phyloP scores from a whole-genome alignment of 2,113 vertebrate genomes.

The Laticauda laticaudata region DNA sequence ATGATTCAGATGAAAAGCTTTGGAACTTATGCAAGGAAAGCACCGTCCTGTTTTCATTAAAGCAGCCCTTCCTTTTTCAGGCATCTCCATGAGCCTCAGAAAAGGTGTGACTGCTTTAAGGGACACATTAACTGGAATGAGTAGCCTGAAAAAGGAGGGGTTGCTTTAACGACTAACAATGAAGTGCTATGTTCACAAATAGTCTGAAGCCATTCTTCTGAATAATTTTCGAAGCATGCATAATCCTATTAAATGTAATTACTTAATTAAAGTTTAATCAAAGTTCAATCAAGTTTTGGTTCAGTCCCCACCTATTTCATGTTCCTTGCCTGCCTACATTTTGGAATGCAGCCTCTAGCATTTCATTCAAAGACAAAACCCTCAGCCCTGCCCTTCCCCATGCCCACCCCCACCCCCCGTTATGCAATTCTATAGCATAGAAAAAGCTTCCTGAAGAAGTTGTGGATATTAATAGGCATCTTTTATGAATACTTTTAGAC shows the following conservation, averaged over 20 bases:
- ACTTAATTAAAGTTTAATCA: background rate
- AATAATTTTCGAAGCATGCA: background rate
- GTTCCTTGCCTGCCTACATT: background rate
- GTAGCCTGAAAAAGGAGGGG: background rate
- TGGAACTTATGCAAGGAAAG: background rate
- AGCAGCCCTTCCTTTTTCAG: background rate
- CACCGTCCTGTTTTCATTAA: background rate
- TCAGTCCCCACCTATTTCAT: background rate
- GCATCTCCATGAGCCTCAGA: background rate
- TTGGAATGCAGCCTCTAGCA: background rate
- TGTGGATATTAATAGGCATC: background rate
- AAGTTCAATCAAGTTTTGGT: background rate
- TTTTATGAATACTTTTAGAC: background rate
- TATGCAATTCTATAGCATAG: background rate
- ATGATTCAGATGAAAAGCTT: background rate
- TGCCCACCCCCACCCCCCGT: background rate
- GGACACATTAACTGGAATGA: background rate
- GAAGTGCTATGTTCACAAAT: background rate
- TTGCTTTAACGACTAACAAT: background rate
- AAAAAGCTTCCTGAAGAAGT: background rate
- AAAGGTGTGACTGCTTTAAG: background rate
- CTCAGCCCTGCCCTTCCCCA: background rate
- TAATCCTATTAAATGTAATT: background rate
- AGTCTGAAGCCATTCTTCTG: background rate
- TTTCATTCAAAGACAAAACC: background rate